Conservation (phyloP, 1,140 invertebrate genomes). For the Trachymyrmex cornetzi region DNA sequence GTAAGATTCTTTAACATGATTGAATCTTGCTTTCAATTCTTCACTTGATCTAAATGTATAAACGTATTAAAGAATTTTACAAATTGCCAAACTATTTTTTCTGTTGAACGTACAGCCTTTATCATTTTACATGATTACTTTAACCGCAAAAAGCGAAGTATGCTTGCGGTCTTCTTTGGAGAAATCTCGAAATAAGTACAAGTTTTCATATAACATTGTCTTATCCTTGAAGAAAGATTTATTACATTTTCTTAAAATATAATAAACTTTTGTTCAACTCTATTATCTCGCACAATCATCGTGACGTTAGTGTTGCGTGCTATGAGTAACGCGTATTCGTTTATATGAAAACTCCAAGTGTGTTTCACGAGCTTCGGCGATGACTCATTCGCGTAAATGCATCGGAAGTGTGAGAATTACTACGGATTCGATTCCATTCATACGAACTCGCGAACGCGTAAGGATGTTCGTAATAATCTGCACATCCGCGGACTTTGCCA, state of each 20-base stretch:
- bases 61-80: too few relatives aligned
- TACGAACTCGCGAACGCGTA: not conserved
- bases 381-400: slow-evolving; percentile 34
- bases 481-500: not conserved
- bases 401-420: slow-evolving; percentile 48
- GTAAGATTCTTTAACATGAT: too few relatives aligned
- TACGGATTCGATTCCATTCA: slow-evolving; percentile 56
- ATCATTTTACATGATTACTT: too few relatives aligned
- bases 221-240: not conserved
- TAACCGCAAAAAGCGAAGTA: not conserved
- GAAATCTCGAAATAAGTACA: not conserved
- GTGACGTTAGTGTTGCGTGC: not conserved
- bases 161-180: not conserved
- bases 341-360: slow-evolving; percentile 29
- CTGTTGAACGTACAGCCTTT: too few relatives aligned
- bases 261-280: not conserved
- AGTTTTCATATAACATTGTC: not conserved
- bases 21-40: too few relatives aligned
- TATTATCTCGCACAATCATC: not conserved
- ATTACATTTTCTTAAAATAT: not conserved
- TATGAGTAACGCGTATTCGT: slow-evolving; percentile 14
- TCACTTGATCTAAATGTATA: too few relatives aligned
- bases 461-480: not conserved
- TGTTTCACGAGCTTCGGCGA: not conserved
- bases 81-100: too few relatives aligned